Evolutionary conservation across 64 coral and sea anemone genomes (phyloP).

Genomic region (Cladopsammia gracilis): DNA sequence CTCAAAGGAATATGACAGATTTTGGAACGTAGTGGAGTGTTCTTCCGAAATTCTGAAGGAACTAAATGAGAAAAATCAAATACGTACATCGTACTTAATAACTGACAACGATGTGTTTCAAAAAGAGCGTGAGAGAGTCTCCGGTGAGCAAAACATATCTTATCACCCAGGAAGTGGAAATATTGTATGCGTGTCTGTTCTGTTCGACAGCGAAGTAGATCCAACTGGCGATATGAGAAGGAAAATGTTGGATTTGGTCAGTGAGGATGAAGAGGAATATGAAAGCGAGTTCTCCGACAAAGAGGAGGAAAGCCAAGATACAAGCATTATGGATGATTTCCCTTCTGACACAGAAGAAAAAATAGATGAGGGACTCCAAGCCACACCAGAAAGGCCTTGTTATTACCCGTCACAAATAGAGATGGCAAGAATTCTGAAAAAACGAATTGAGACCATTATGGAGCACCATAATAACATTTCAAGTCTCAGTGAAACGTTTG

Average conservation of each 20-base stretch:
- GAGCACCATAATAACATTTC: conserved; percentile 44
- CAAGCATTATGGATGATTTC: not conserved
- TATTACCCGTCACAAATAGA: conserved; percentile 67
- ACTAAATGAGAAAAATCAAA: no score
- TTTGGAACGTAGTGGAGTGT: no score
- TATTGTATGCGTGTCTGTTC: no score
- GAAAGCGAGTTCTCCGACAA: not conserved
- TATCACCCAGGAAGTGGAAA: no score
- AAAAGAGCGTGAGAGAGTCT: no score
- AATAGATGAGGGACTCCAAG: not conserved
- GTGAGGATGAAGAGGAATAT: not conserved
- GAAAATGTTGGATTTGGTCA: no score
- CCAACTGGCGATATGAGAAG: not conserved
- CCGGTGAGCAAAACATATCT: no score
- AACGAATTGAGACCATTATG: conserved; percentile 64
- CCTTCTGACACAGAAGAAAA: conserved; percentile 16
- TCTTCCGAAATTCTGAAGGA: no score
- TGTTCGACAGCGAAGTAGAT: not conserved
- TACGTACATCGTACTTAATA: no score
- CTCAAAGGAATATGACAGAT: no score
- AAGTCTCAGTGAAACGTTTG: conserved; percentile 40
- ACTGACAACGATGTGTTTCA: no score
- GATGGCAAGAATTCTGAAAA: conserved; percentile 58
- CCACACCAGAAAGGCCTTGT: conserved; percentile 27
- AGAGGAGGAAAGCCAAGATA: not conserved